Evolutionary conservation across 2,113 vertebrate genomes (phyloP).

Genomic region (Chaenocephalus aceratus): DNA sequence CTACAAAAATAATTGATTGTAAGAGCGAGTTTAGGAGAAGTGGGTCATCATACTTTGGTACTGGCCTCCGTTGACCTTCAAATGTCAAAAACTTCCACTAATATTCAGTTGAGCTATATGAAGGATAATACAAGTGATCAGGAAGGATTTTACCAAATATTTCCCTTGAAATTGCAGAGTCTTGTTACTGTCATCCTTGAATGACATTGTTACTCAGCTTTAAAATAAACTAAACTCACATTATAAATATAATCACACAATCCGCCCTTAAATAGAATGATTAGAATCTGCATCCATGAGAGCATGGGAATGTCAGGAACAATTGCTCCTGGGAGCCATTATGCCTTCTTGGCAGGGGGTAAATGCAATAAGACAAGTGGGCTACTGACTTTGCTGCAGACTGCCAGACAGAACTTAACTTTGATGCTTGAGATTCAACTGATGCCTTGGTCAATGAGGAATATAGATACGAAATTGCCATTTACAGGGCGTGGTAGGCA

Average conservation of each 20-base stretch:
- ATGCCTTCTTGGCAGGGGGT: conserved; percentile 39
- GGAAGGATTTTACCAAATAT: background rate
- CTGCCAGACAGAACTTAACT: conserved; percentile 24
- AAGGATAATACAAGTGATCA: conserved; percentile 3
- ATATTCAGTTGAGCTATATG: background rate
- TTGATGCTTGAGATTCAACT: conserved; percentile 10
- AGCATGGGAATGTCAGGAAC: conserved; percentile 32
- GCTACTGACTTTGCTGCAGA: conserved; percentile 18
- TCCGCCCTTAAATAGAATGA: conserved; percentile 14
- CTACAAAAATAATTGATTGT: background rate
- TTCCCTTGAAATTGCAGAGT: conserved; percentile 6
- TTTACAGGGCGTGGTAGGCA: background rate
- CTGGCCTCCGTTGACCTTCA: conserved; percentile 7
- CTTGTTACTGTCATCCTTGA: conserved; percentile 11
- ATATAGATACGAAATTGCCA: background rate
- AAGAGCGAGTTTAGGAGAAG: background rate
- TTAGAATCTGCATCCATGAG: background rate
- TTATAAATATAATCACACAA: conserved; percentile 48
- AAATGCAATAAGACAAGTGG: conserved; percentile 22
- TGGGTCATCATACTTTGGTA: conserved; percentile 19
- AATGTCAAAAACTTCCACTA: background rate
- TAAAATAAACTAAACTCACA: conserved; percentile 10
- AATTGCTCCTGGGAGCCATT: conserved; percentile 28
- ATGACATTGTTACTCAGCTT: background rate
- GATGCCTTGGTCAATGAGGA: background rate